phyloP scores from a whole-genome alignment of 2,113 vertebrate species.

The Gymnocephalus cernua region DNA sequence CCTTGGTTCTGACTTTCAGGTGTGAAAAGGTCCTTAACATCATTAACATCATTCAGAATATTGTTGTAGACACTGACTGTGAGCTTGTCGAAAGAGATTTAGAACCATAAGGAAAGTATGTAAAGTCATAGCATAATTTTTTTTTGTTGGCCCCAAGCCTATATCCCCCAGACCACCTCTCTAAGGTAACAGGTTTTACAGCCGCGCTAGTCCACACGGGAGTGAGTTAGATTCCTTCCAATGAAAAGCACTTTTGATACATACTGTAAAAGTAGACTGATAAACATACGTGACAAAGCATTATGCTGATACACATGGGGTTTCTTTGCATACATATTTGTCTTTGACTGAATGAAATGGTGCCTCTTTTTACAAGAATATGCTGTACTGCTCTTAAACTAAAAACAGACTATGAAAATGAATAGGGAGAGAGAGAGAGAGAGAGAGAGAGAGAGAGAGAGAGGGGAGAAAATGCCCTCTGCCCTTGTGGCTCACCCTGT shows the following conservation, averaged over 20 bases:
- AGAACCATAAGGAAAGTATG: neutral
- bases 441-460: conserved; percentile 57
- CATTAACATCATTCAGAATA: neutral
- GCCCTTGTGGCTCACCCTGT: conserved; percentile 93
- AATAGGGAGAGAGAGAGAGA: conserved; percentile 38
- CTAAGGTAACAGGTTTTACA: neutral
- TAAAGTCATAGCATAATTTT: neutral
- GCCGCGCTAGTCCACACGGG: neutral
- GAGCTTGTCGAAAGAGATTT: conserved; percentile 2
- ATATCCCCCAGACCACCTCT: neutral
- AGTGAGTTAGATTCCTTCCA: neutral
- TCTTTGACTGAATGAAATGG: neutral
- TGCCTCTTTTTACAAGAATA: neutral
- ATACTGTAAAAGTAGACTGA: neutral
- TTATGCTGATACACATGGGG: neutral
- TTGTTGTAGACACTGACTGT: neutral
- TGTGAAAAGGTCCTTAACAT: neutral
- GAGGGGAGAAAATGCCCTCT: conserved; percentile 67
- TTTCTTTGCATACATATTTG: neutral
- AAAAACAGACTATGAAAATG: conserved; percentile 35
- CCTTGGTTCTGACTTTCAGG: no score
- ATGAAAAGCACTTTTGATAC: neutral
- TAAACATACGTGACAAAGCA: neutral
- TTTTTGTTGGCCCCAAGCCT: neutral
- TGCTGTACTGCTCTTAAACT: conserved; percentile 15